Percentiles rank a stretch among this genome's conserved stretches.
phyloP scores from a whole-genome alignment of 2,797 vertebrate genomes.

The Anabas testudineus region DNA sequence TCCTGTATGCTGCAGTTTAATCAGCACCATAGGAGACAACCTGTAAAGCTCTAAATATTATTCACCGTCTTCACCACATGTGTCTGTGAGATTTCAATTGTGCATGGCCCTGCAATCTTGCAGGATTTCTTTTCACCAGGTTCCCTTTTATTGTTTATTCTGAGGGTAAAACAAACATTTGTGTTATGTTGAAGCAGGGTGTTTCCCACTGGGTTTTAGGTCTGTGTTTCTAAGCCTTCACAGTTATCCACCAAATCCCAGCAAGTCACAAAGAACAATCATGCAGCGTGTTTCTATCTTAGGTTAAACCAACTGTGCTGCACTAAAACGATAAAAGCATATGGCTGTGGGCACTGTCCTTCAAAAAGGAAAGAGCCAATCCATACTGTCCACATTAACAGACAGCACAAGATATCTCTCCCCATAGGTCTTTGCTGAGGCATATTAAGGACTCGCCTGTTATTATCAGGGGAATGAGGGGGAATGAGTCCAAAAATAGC shows the following conservation, averaged over 20 bases:
- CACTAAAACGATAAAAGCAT: slow-evolving; percentile 44
- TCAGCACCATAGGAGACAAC: neutral
- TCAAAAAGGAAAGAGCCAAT: slow-evolving; percentile 30
- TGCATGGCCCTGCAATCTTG: neutral
- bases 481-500: slow-evolving; percentile 73
- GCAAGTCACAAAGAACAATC: slow-evolving; percentile 41
- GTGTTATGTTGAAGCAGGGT: neutral
- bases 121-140: neutral
- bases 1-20: neutral
- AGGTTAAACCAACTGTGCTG: slow-evolving; percentile 47
- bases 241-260: slow-evolving; percentile 35
- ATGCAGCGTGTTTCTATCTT: slow-evolving; percentile 30
- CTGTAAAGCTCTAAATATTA: neutral
- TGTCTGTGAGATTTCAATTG: neutral
- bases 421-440: slow-evolving; percentile 43
- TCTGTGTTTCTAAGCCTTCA: slow-evolving; percentile 6
- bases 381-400: slow-evolving; percentile 53
- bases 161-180: slow-evolving; percentile 9
- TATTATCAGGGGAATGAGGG: slow-evolving; percentile 60
- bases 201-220: slow-evolving; percentile 18
- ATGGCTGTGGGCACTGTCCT: slow-evolving; percentile 38
- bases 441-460: slow-evolving; percentile 61
- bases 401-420: slow-evolving; percentile 46
- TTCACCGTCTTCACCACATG: neutral
- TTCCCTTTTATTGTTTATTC: neutral